These are phyloP conservation scores for Scaptomyza montana DNA, from an alignment of 1,140 invertebrate genomes.

Conservation along the genomic window DNA sequence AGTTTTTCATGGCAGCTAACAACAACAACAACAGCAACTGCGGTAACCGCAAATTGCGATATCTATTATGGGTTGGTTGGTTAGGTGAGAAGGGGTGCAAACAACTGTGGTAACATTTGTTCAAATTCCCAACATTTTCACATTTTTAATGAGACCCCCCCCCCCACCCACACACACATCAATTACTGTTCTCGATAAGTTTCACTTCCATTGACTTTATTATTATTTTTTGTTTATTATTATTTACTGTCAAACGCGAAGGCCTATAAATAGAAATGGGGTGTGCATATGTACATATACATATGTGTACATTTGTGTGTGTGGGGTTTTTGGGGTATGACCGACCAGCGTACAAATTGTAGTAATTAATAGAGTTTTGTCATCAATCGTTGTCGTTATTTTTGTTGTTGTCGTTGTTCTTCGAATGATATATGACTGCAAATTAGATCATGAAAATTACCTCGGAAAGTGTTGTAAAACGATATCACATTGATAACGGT, in stretches of 20 bases:
- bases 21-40: constrained; percentile 5
- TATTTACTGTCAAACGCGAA: constrained; percentile 16
- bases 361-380: constrained; percentile 44
- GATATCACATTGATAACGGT: too few species aligned
- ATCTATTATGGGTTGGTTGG: constrained; percentile 12
- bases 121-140: constrained; percentile 43
- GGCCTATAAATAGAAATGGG: constrained; percentile 40
- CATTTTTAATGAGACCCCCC: constrained; percentile 34
- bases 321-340: constrained; percentile 17
- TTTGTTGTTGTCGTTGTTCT: not conserved
- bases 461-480: too few species aligned
- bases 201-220: constrained; percentile 24
- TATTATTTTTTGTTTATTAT: not conserved
- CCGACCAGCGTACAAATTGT: constrained; percentile 38
- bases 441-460: not conserved
- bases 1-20: constrained; percentile 15
- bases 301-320: not conserved
- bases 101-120: constrained; percentile 28
- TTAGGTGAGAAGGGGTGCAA: too few species aligned
- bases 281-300: not conserved
- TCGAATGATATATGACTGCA: constrained; percentile 35
- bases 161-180: constrained; percentile 3
- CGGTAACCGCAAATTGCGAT: constrained; percentile 21
- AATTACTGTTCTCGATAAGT: constrained; percentile 42
- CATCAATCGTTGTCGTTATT: constrained; percentile 11